phyloP scores from a whole-genome alignment of 1,140 invertebrate species.

The Macrostomum lignano region DNA sequence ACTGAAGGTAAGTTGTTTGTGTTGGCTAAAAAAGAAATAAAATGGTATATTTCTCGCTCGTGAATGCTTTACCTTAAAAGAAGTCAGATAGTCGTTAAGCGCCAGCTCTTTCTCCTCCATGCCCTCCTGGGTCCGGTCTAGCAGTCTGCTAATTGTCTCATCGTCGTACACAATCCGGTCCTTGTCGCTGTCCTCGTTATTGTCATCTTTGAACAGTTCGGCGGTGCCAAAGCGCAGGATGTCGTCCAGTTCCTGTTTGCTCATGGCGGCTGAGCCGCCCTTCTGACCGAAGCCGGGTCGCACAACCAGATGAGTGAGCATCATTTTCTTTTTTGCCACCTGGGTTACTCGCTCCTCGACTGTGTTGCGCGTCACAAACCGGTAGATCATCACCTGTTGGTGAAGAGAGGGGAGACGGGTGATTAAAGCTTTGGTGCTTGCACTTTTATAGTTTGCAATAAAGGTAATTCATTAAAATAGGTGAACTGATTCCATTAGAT shows the following conservation, averaged over 20 bases:
- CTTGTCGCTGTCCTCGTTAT: constrained; percentile 11
- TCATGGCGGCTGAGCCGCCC: constrained; percentile 38
- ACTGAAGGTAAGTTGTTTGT: too few species aligned
- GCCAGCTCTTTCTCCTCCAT: constrained; percentile 92
- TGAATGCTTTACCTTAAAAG: constrained; percentile 81
- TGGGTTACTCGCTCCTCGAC: constrained; percentile 96
- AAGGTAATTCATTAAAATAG: too few species aligned
- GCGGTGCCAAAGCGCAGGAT: constrained; percentile 95
- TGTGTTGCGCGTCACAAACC: constrained; percentile 92
- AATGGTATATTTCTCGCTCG: too few species aligned
- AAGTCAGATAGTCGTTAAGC: constrained; percentile 94
- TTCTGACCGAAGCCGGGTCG: constrained; percentile 56
- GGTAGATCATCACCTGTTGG: constrained; percentile 99
- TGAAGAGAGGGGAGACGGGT: too few species aligned
- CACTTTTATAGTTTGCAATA: too few species aligned
- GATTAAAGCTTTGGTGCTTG: too few species aligned
- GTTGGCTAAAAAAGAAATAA: too few species aligned
- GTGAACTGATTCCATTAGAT: too few species aligned
- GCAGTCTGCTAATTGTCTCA: constrained; percentile 58
- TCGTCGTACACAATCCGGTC: constrained; percentile 76
- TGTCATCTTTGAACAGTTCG: constrained; percentile 65
- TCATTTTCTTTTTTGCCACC: constrained; percentile 94
- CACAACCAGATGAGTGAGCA: constrained; percentile 96
- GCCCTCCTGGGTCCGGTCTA: constrained; percentile 45
- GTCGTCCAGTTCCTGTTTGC: constrained; percentile 94